A percentile compares a stretch with the other conserved stretches of the same genome.
Conservation (phyloP, 2,888 invertebrate genomes). For the Tribolium freemani region DNA sequence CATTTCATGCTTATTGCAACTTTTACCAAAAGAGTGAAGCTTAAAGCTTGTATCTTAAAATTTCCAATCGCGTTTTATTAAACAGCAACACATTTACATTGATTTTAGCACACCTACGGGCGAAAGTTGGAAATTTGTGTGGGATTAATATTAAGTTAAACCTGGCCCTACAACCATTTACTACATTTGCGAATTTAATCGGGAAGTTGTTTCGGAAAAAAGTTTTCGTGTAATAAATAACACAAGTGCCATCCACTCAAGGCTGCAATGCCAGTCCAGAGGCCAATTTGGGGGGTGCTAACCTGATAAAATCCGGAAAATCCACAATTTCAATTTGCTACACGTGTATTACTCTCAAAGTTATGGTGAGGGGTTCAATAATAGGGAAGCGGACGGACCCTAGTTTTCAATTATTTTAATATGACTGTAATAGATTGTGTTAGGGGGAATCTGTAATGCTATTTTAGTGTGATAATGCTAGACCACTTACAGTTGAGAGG, state of each 20-base stretch:
- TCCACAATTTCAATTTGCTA: slow-evolving; percentile 28
- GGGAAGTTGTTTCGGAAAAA: neutral
- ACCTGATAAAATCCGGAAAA: slow-evolving; percentile 1
- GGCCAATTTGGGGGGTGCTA: slow-evolving; percentile 3
- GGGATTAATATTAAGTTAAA: neutral
- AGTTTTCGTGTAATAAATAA: neutral
- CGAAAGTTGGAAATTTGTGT: neutral
- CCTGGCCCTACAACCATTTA: neutral
- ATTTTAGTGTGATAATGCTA: slow-evolving; percentile 29
- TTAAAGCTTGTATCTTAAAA: neutral
- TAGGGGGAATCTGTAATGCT: slow-evolving; percentile 21
- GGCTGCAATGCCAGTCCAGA: neutral
- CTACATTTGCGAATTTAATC: neutral
- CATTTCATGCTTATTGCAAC: neutral
- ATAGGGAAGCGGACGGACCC: slow-evolving; percentile 15
- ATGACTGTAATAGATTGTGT: slow-evolving; percentile 31
- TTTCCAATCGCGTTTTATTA: neutral
- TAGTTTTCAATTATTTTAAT: slow-evolving; percentile 31
- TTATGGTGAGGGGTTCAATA: slow-evolving; percentile 23
- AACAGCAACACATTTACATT: neutral
- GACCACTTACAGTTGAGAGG: slow-evolving; percentile 19
- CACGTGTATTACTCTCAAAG: slow-evolving; percentile 15
- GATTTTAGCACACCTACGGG: neutral
- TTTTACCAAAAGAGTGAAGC: neutral
- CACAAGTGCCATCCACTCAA: neutral